phyloP scores from a whole-genome alignment of 2,113 vertebrate species.

The Callithrix jacchus region DNA sequence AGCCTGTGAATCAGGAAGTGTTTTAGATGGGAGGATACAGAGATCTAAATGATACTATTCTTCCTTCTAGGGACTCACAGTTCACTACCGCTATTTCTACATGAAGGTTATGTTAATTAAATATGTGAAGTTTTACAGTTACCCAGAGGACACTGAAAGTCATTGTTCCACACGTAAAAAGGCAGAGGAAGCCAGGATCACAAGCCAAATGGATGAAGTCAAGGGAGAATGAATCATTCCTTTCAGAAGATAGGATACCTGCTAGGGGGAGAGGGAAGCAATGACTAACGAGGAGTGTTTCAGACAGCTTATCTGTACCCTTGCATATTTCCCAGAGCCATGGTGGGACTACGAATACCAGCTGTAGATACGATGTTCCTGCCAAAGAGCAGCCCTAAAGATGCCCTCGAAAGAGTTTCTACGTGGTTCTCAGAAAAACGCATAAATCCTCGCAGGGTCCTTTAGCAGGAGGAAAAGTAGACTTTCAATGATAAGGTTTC shows the following conservation, averaged over 20 bases:
- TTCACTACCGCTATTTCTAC: not conserved
- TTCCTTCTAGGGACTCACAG: not conserved
- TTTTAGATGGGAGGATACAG: not conserved
- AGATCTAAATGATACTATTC: not conserved
- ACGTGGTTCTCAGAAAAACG: not conserved
- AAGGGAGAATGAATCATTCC: not conserved
- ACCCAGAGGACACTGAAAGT: not conserved
- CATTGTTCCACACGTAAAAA: not conserved
- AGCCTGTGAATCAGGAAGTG: not conserved
- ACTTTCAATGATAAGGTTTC: not conserved
- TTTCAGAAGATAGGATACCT: not conserved
- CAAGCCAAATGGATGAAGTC: not conserved
- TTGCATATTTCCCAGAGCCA: fast-evolving
- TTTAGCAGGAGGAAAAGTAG: not conserved
- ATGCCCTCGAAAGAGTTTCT: not conserved
- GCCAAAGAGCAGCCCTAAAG: not conserved
- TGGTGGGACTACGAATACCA: not conserved
- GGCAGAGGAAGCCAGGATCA: not conserved
- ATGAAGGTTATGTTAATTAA: not conserved
- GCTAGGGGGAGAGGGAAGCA: not conserved
- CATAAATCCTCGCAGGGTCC: not conserved
- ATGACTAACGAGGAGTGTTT: not conserved
- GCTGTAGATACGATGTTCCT: not conserved
- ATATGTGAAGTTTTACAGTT: not conserved
- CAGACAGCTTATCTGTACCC: not conserved